Evolutionary conservation across 2,888 invertebrate genomes (phyloP).

Genomic region (Rapana venosa): DNA sequence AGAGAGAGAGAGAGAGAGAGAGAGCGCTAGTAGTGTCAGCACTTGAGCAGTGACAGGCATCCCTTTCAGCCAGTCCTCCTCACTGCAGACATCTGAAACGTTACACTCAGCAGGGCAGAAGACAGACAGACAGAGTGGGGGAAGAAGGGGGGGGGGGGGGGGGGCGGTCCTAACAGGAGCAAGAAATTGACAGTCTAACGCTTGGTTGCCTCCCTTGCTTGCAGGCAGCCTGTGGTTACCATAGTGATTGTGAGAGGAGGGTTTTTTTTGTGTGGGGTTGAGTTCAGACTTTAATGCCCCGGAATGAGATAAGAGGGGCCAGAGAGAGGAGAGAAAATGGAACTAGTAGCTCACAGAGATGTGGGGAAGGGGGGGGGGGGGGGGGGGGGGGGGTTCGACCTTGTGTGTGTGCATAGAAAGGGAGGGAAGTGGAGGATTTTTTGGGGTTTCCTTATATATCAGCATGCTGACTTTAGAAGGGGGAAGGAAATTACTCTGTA

Average conservation of each 20-base stretch:
- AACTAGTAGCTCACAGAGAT: constrained; percentile 16
- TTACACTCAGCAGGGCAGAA: neutral
- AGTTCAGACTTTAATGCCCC: constrained; percentile 34
- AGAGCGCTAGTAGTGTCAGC: too few relatives aligned
- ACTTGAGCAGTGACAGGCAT: neutral
- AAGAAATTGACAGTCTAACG: constrained; percentile 22
- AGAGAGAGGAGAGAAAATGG: constrained; percentile 33
- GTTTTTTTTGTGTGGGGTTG: neutral
- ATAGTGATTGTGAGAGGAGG: constrained; percentile 6
- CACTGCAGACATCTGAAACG: neutral
- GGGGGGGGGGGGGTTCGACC: constrained; percentile 12
- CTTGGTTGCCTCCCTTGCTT: constrained; percentile 10
- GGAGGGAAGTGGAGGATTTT: neutral
- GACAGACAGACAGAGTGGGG: too few relatives aligned
- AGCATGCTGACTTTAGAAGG: constrained; percentile 5
- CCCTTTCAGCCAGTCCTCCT: neutral
- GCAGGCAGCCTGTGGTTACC: constrained; percentile 19
- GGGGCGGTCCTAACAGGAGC: neutral
- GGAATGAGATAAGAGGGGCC: constrained; percentile 36
- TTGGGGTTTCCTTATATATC: neutral
- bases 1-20: too few relatives aligned
- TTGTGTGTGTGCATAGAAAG: constrained; percentile 16
- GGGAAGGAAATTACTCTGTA: constrained; percentile 40
- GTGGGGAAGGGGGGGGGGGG: neutral
- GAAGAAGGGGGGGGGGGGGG: neutral